Evolutionary conservation across 1,140 invertebrate species (phyloP), one percentile per base, ranked within the genome.

Genomic region (Semibalanus balanoides): DNA sequence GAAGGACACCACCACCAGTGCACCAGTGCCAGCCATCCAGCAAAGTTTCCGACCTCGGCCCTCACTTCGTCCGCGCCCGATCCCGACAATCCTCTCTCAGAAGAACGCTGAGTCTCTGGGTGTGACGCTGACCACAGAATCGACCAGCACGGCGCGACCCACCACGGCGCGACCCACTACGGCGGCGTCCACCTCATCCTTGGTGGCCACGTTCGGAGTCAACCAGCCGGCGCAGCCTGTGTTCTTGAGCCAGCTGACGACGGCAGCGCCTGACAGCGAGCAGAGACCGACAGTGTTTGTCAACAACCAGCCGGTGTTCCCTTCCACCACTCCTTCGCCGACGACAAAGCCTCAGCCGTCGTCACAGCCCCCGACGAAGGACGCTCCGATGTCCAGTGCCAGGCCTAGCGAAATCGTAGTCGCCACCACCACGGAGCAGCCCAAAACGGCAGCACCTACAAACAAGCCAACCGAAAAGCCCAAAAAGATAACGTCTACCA

Each of bases 41-140:
- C 69, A 3, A 3, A 27, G 28, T 7, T 70, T 70, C 28, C 70
- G 70, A 9, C 70, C 70, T 1, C 3, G n/a, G 29, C 70, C 70
- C 3, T 29, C n/a, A 9, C 29, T 72, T 0, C 70, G 70, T 1
- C 70, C 70, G 29, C n/a, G 29, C n/a, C 70, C 70, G 25, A 72
- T 72, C n/a, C 70, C 70, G 19, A 72, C 70, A 17, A 72, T 72
- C 70, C 70, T 72, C 51, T 64, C 51, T 7, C 51, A 64, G 70
- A 19, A 72, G 29, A 72, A 72, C 29, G 28, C n/a, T 3, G 29
- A 5, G n/a, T 1, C 3, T 3, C 70, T 29, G n/a, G 70, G 29
- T n/a, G 70, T 72, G 70, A 72, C 29, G n/a, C 28, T 72, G n/a
- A 72, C 70, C 25, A 72, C 70, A 19, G 70, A 11, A 14, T n/a